Base-by-base conservation (phyloP, 2,797 vertebrate genomes). In the Mormyrus proboscirostris region DNA sequence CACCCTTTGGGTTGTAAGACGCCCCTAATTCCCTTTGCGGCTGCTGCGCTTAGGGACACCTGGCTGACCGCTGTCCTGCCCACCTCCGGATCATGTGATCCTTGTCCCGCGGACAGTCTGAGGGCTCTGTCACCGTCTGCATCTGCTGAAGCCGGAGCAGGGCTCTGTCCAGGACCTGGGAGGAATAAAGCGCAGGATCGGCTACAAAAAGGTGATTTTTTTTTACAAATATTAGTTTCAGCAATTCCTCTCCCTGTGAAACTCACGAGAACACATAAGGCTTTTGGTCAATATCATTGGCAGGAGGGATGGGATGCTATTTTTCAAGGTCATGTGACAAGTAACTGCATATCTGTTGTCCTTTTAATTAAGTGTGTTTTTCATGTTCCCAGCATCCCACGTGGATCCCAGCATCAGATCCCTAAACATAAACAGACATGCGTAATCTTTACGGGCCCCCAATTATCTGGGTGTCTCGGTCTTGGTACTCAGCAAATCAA, bases 51-150 rank as follows among this genome's bases (percentile, higher is more conserved):
- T 47, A 51, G 47, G 9, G n/a, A 85, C 47, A 1, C 22, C 82
- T 5, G n/a, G n/a, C 1, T 85, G 82, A 85, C 82, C 9, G n/a
- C 82, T 51, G 47, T 5, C 82, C 29, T n/a, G 3, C 90, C 65
- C 89, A 96, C 96, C 94, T 95, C 85, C 92, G 93, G 53, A 96
- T 93, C 94, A 96, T 95, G 85, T 93, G 93, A 29, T 95, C 94
- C 86, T 95, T 93, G 88, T 95, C 93, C 22, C 89, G 93, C 6
- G 89, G 69, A 38, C 91, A 9, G 22, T 93, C 89, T 69, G 86
- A 91, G n/a, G 90, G 88, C 90, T 93, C 93, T 44, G 91, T 92
- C 89, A 90, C 92, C 49, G 86, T n/a, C 90, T 85, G 90, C 16
- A 88, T 89, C 4, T 93, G 91, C 88, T 93, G 93, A 12, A 93